These are phyloP conservation scores for Rutilus rutilus DNA, from an alignment of 2,113 vertebrate species.

Conservation along the genomic window DNA sequence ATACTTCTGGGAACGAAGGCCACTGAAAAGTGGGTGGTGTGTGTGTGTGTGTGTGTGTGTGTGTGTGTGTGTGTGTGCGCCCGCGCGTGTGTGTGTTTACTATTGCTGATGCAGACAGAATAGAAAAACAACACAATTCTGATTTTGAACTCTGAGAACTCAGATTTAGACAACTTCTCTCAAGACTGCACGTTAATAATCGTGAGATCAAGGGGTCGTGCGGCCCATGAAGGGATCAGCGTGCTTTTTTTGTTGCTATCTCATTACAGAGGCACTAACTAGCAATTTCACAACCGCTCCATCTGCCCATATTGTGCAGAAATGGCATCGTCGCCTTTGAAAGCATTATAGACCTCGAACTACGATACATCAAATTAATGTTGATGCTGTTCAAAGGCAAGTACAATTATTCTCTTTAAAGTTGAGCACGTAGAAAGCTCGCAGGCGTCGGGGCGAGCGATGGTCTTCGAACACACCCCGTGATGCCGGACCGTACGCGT, in stretches of 20 bases:
- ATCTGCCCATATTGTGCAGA: neutral
- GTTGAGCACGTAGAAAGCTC: slow-evolving; percentile 59
- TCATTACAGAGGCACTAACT: slow-evolving; percentile 13
- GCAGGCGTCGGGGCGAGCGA: slow-evolving; percentile 46
- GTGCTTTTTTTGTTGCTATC: neutral
- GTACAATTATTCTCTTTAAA: slow-evolving; percentile 68
- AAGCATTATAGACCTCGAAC: slow-evolving; percentile 31
- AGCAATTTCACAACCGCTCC: neutral
- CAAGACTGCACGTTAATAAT: neutral
- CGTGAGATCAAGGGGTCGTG: neutral
- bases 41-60: too few species aligned
- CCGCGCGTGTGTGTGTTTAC: too few species aligned
- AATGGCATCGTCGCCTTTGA: neutral
- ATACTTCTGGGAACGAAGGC: too few species aligned
- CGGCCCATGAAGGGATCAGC: neutral
- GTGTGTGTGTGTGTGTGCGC: too few species aligned
- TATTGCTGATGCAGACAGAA: too few species aligned
- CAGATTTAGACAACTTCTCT: neutral
- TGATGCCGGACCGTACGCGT: slow-evolving; percentile 38
- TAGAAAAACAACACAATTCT: too few species aligned
- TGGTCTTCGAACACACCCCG: slow-evolving; percentile 49
- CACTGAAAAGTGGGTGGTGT: too few species aligned
- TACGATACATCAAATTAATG: slow-evolving; percentile 50
- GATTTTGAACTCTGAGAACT: neutral
- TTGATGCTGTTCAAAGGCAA: slow-evolving; percentile 60